A percentile compares a stretch with the other conserved stretches of the same genome.
These are phyloP conservation scores for Tiphia femorata DNA, from an alignment of 2,888 invertebrate genomes.

Conservation along the genomic window DNA sequence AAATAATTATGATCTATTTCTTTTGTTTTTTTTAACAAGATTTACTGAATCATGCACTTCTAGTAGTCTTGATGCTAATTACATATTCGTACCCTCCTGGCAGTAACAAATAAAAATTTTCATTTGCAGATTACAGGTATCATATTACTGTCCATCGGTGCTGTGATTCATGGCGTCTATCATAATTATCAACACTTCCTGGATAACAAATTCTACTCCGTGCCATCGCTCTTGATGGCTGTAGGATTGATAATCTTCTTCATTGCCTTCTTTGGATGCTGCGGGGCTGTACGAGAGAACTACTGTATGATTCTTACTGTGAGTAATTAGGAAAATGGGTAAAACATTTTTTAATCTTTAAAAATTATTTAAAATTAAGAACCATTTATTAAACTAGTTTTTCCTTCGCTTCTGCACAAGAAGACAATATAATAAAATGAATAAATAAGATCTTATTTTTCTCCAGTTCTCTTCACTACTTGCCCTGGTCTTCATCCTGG, in stretches of 20 bases:
- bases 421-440: too few relatives aligned
- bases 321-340: slow-evolving; percentile 63
- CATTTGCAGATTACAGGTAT: slow-evolving; percentile 87
- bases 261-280: slow-evolving; percentile 89
- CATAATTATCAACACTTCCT: slow-evolving; percentile 78
- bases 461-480: slow-evolving; percentile 78
- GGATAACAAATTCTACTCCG: slow-evolving; percentile 78
- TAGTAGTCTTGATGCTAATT: too few relatives aligned
- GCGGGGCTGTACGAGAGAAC: slow-evolving; percentile 88
- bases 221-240: slow-evolving; percentile 76
- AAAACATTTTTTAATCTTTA: too few relatives aligned
- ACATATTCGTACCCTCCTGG: too few relatives aligned
- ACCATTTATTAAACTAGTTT: too few relatives aligned
- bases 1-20: too few relatives aligned
- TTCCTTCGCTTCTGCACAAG: background rate
- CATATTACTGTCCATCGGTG: slow-evolving; percentile 81
- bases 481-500: slow-evolving; percentile 80
- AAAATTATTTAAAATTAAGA: too few relatives aligned
- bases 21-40: too few relatives aligned
- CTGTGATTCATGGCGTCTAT: slow-evolving; percentile 77
- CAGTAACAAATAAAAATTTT: too few relatives aligned
- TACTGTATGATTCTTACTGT: slow-evolving; percentile 86
- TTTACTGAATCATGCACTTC: too few relatives aligned
- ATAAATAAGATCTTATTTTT: too few relatives aligned
- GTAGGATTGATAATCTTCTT: slow-evolving; percentile 78